Percentiles rank a stretch among this genome's conserved stretches.
Conservation (phyloP, 2,888 invertebrate species). For the Clepsis dumicolana region DNA sequence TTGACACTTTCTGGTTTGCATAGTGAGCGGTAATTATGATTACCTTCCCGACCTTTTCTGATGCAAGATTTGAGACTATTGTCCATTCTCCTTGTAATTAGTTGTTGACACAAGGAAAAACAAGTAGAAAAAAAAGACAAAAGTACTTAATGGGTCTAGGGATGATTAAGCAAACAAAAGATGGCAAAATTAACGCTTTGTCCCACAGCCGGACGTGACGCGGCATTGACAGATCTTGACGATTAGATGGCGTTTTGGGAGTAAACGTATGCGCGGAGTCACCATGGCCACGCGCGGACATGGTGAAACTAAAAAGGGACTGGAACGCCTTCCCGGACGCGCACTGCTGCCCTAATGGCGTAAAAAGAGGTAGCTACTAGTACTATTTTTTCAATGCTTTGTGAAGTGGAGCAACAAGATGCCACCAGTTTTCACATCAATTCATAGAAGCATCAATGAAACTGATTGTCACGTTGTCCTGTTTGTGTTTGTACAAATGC, state of each 20-base stretch:
- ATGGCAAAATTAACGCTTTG: neutral
- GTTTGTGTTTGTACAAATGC: too few species aligned
- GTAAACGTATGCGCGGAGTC: neutral
- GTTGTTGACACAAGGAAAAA: neutral
- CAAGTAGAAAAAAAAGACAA: neutral
- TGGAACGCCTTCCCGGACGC: too few species aligned
- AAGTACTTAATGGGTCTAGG: neutral
- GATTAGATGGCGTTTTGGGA: neutral
- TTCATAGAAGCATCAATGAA: too few species aligned
- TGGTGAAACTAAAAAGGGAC: too few species aligned
- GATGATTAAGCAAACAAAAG: neutral
- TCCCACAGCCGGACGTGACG: neutral
- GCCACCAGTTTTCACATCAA: too few species aligned
- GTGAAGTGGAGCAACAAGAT: too few species aligned
- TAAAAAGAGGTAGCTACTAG: too few species aligned
- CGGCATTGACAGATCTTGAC: neutral
- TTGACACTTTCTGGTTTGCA: constrained; percentile 25
- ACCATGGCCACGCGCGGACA: too few species aligned
- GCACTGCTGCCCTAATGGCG: too few species aligned
- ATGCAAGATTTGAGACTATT: constrained; percentile 12
- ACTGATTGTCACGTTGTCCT: too few species aligned
- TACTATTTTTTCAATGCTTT: too few species aligned
- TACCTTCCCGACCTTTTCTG: constrained; percentile 11
- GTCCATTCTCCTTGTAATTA: neutral
- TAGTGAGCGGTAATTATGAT: constrained; percentile 21